Evolutionary conservation across 1,140 invertebrate species (phyloP).

Genomic region (Zaprionus kolodkinae): DNA sequence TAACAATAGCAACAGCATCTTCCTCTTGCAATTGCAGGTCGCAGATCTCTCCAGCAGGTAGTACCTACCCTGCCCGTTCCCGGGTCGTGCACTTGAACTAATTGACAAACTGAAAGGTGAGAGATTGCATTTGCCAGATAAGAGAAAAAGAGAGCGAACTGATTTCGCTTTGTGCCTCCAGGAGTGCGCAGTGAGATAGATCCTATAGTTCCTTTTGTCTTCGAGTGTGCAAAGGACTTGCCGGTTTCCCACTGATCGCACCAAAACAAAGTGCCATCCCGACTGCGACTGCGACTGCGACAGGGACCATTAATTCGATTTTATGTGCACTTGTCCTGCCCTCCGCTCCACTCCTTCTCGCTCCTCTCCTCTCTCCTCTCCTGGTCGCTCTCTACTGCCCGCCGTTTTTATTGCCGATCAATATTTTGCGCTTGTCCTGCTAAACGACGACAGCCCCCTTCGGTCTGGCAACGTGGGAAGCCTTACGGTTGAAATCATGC

Average conservation of each 20-base stretch:
- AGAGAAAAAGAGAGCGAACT: conserved; percentile 42
- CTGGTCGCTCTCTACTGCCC: conserved; percentile 14
- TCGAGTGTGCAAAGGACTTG: conserved; percentile 19
- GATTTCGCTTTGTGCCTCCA: conserved; percentile 40
- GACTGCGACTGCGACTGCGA: conserved; percentile 53
- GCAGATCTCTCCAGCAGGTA: background rate
- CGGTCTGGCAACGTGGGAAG: conserved; percentile 45
- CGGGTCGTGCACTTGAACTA: conserved; percentile 69
- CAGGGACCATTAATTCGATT: conserved; percentile 80
- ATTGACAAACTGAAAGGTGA: conserved; percentile 80
- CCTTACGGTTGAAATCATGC: conserved; percentile 13
- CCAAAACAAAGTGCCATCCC: conserved; percentile 77
- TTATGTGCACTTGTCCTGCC: conserved; percentile 74
- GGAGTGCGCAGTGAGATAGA: conserved; percentile 53
- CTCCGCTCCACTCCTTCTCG: background rate
- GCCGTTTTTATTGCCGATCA: conserved; percentile 70
- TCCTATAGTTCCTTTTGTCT: conserved; percentile 57
- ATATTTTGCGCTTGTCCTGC: conserved; percentile 68
- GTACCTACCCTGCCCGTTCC: background rate
- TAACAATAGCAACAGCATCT: conserved; percentile 5
- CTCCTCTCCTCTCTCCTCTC: too few relatives aligned
- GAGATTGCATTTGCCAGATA: conserved; percentile 77
- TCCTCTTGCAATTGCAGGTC: conserved; percentile 17
- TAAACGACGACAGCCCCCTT: conserved; percentile 37
- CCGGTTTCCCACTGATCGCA: conserved; percentile 76